Percentiles rank a stretch among this genome's conserved stretches.
phyloP scores from a whole-genome alignment of 2,888 invertebrate species.

The Drosophila nr. medialis region DNA sequence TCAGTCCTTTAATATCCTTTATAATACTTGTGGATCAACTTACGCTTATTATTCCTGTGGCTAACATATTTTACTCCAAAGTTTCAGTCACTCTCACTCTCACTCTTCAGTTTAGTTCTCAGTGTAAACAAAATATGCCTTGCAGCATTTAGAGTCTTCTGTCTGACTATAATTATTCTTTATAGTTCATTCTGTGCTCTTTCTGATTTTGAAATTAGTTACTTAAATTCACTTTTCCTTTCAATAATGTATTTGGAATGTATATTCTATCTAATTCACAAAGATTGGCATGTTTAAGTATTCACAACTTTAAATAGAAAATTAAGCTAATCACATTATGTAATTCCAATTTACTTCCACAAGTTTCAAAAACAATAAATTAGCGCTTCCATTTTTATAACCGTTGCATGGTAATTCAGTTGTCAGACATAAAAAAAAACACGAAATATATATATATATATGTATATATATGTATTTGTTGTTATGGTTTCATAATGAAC shows the following conservation, averaged over 20 bases:
- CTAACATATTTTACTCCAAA: neutral
- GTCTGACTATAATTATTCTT: neutral
- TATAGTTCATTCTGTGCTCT: neutral
- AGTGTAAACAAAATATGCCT: neutral
- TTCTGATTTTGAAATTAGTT: neutral
- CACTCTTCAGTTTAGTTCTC: neutral
- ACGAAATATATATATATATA: neutral
- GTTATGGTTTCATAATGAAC: slow-evolving; percentile 22
- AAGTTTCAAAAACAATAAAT: neutral
- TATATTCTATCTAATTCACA: neutral
- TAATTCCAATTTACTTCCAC: neutral
- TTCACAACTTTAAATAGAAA: neutral
- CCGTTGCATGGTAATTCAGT: neutral
- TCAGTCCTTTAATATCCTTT: neutral
- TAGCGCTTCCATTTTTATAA: neutral
- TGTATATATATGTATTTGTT: neutral
- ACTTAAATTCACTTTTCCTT: neutral
- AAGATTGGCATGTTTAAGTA: neutral
- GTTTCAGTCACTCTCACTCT: no score
- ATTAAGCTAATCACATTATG: neutral
- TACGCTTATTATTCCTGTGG: neutral
- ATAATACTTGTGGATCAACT: neutral
- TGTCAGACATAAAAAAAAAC: neutral
- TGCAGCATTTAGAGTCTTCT: neutral
- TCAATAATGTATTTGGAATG: neutral